phyloP scores from a whole-genome alignment of 2,888 invertebrate genomes.

The Epinotia demarniana region DNA sequence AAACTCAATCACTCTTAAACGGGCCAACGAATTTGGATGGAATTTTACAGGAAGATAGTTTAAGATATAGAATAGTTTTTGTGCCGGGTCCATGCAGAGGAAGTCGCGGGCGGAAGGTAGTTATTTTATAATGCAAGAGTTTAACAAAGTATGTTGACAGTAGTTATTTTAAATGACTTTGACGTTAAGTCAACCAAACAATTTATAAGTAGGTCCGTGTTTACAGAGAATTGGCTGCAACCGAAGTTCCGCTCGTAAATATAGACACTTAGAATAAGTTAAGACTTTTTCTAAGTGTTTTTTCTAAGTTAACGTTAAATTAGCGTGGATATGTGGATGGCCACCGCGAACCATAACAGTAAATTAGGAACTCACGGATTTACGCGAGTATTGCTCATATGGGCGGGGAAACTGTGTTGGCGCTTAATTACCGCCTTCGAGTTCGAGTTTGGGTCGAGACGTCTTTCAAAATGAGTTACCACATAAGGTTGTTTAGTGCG shows the following conservation, averaged over 20 bases:
- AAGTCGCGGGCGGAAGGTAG: too few species aligned
- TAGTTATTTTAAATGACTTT: background rate
- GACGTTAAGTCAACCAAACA: too few species aligned
- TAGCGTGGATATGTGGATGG: background rate
- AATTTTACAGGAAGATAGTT: too few species aligned
- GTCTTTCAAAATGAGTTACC: background rate
- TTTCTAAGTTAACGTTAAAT: background rate
- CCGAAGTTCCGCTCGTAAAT: background rate
- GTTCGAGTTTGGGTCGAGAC: background rate
- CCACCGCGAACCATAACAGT: background rate
- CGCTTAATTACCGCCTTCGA: constrained; percentile 11
- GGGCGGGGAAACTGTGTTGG: constrained; percentile 2
- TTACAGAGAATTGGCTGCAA: background rate
- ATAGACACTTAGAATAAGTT: too few species aligned
- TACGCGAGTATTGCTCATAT: constrained; percentile 8
- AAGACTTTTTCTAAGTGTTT: background rate
- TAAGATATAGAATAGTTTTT: too few species aligned
- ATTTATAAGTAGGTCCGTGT: background rate
- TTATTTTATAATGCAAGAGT: background rate
- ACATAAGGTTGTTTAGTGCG: background rate
- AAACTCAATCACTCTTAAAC: too few species aligned
- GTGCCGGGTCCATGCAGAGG: too few species aligned
- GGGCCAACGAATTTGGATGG: too few species aligned
- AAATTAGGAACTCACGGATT: background rate
- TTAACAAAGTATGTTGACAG: background rate